Base-by-base conservation (phyloP, 2,113 vertebrate species). In the Petroica traversi region DNA sequence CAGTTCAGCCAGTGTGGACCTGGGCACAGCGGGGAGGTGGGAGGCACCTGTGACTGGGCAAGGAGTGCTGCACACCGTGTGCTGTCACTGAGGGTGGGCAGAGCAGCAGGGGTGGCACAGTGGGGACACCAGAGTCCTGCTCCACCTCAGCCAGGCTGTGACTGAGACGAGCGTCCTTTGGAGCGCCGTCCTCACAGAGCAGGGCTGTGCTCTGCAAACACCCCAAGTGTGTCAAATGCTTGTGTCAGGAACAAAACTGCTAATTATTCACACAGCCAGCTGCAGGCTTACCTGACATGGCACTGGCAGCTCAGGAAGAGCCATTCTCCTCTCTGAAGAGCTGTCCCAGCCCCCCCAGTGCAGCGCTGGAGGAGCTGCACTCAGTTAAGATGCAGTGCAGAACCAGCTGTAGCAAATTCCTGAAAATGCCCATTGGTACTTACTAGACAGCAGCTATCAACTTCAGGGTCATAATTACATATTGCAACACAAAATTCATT, bases 11-110 rank as follows among this genome's bases (percentile, higher is more conserved):
- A 92, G 85, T 5, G 34, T 48, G 92, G 28, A 92, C 48, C 64
- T 83, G 94, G 94, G 67, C 61, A 8, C 63, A 68, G 18, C 8
- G 51, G 95, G 92, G 88, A 74, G 93, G 89, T 4, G 91, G 92
- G 71, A 45, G 87, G 45, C 45, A 26, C 1, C 92, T 24, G 78
- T 45, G 28, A 77, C 22, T 1, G 84, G 69, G 57, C 71, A 31
- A 4, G 38, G 61, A 76, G 38, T 10, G 43, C 69, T 64, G 15
- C 9, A 12, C 73, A 9, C 4, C 7, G 43, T 43, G 45, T 33
- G 67, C 81, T 38, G 18, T 8, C 48, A 11, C 76, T 2, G 58
- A 51, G 59, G 81, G 86, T 4, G 89, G 71, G 87, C 87, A 89
- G 51, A 95, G 67, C 14, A 90, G 79, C 0, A 2, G 80, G 85